Evolutionary conservation across 2,888 invertebrate species (phyloP), one percentile per base, ranked within the genome.

Genomic region (Agonopterix heracliana): DNA sequence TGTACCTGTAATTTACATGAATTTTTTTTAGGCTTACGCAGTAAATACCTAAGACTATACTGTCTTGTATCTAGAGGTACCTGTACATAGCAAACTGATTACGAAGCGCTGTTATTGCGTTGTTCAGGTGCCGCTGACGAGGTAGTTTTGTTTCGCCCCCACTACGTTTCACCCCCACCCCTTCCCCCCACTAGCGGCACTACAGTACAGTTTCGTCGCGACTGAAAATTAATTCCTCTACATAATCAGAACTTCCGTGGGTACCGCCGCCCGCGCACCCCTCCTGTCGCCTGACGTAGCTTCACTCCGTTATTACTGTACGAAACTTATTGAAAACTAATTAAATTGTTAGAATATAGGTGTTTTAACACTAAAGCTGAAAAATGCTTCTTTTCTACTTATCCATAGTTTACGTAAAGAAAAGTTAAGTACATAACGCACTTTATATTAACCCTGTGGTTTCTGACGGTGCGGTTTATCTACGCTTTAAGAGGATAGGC

Each of bases 221-320:
- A 71, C 82, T 81, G 84, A 79, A 85, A 88, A 89, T 89, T 89
- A 89, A 89, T 87, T 89, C 84, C 84, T 87, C 86, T 84, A 87
- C 85, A 79, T 87, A 89, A 89, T 89, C 86, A 87, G 74, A 82
- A 87, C 72, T 85, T 88, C 83, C 84, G 84, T 71, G 71, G 71
- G 66, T 66, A 46, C 55, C 61, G 59, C 60, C 61, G 63, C 46
- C 46, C 42, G 51, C 51, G 49, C 52, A 36, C 61, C 66, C 56
- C 65, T 67, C 56, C 65, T 67, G 62, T 57, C 51, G 12, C 49
- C 44, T 50, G 26, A 5, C 26, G 78, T 74, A 82, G 79, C 83
- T 84, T 84, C 73, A 84, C 81, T 78, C 42, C 47, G 11, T 1
- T 12, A 12, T 41, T 12, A 9, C 9, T 41, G 41, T 11, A 13